phyloP scores from a whole-genome alignment of 2,888 invertebrate species.

The Tipula helvola region DNA sequence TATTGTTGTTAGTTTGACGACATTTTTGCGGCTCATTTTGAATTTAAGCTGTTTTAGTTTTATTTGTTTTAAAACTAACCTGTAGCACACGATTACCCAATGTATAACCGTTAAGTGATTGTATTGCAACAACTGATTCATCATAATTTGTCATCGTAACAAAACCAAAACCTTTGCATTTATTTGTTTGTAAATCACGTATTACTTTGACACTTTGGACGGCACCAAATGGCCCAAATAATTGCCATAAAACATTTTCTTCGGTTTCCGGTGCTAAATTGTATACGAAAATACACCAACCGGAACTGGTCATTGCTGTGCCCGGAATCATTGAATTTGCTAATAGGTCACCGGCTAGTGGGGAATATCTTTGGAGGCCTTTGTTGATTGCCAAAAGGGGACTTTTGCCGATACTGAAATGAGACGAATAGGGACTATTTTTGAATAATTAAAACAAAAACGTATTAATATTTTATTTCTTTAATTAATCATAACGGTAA shows the following conservation, averaged over 20 bases:
- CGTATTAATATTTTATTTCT: neutral
- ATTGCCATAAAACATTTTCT: constrained; percentile 91
- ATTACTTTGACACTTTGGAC: constrained; percentile 96
- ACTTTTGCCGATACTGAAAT: constrained; percentile 67
- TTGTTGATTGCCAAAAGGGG: constrained; percentile 70
- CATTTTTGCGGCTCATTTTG: neutral
- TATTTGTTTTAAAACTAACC: constrained; percentile 94
- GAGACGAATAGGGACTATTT: neutral
- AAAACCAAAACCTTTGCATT: constrained; percentile 97
- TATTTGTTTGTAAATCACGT: constrained; percentile 88
- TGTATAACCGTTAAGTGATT: constrained; percentile 91
- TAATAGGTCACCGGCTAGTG: constrained; percentile 70
- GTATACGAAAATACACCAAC: constrained; percentile 77
- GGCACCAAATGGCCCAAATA: constrained; percentile 94
- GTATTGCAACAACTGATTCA: constrained; percentile 91
- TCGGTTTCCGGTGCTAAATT: constrained; percentile 92
- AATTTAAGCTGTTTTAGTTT: constrained; percentile 50
- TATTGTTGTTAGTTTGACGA: no score
- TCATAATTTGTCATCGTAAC: constrained; percentile 98
- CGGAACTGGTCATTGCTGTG: constrained; percentile 74
- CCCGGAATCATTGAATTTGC: constrained; percentile 67
- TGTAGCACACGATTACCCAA: constrained; percentile 90
- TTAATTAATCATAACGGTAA: no score
- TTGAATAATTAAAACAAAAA: no score
- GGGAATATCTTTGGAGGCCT: constrained; percentile 67